Evolutionary conservation across 2,113 vertebrate genomes (phyloP), one percentile per base, ranked within the genome.

Genomic region (Trogon melanurus): DNA sequence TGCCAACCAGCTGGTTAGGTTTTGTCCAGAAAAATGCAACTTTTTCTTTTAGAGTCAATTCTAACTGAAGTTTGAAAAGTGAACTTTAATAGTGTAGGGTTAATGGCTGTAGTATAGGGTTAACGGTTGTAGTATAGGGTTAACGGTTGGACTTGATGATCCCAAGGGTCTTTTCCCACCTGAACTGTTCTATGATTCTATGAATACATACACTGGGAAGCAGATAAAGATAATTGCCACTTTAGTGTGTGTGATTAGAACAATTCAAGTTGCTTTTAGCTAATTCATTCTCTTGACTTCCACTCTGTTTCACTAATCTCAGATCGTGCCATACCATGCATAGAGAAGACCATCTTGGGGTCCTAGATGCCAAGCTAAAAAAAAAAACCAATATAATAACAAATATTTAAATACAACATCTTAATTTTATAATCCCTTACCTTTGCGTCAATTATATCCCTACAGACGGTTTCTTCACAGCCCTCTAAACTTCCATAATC

Each of bases 401-500:
- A 71, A 94, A 79, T 47, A 69, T 72, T 93, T 74, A 93, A 85
- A 80, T 48, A 26, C 22, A 70, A 34, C 16, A 48, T 32, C 60
- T 79, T 91, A 36, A 79, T 56, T 80, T 75, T 44, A 54, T 87
- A 93, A 94, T 88, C 79, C 57, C 25, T 84, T 91, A 79, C 73
- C 79, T 95, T 89, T 86, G 36, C 25, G 34, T 75, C 85, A 93
- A 6, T 93, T 86, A 57, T 53, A 32, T 71, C 53, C 76, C 91
- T 87, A 91, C 61, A 91, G 73, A 89, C 65, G 32, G 34, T 61
- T 92, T 92, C 61, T 92, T 90, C 83, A 86, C 38, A 86, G 65
- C 41, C 27, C 34, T 94, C 72, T 86, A 74, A 92, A 88, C 53
- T 91, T 91, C 36, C 66, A 53, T 80, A 95, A 96, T 92, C 48